Evolutionary conservation across 2,888 invertebrate species (phyloP).

Genomic region (Autographa gamma): DNA sequence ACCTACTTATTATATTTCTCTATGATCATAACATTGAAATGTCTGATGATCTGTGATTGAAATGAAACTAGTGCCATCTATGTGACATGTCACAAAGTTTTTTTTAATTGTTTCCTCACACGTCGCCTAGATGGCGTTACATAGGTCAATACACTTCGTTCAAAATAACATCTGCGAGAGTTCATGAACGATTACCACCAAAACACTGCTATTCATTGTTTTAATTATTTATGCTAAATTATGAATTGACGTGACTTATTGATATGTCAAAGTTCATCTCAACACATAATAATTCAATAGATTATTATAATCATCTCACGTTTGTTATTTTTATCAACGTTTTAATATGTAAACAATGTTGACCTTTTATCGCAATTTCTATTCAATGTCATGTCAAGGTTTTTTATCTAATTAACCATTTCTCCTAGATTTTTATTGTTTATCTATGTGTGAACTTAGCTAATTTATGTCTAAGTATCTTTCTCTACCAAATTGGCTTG

Average conservation of each 20-base stretch:
- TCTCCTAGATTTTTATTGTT: neutral
- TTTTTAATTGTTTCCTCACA: neutral
- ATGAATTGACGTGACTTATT: neutral
- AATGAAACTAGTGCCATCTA: neutral
- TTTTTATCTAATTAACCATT: neutral
- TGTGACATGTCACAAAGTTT: neutral
- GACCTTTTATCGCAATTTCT: neutral
- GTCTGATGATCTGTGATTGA: too few species aligned
- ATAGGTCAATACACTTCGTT: neutral
- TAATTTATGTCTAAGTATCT: too few species aligned
- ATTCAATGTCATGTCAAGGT: constrained; percentile 6
- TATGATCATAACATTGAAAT: too few species aligned
- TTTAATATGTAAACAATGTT: constrained; percentile 1
- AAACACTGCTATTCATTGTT: neutral
- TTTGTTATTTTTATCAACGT: constrained; percentile 7
- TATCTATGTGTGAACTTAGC: neutral
- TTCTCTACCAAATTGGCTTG: too few species aligned
- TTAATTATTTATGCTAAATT: constrained; percentile 21
- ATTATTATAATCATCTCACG: neutral
- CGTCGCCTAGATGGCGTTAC: constrained; percentile 25
- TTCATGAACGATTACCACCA: constrained; percentile 17
- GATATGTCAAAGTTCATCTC: constrained; percentile 19
- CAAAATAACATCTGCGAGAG: constrained; percentile 11
- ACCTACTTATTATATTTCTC: too few species aligned
- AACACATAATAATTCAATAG: constrained; percentile 2